phyloP scores from a whole-genome alignment of 2,888 invertebrate species.

The Mythimna albipuncta region DNA sequence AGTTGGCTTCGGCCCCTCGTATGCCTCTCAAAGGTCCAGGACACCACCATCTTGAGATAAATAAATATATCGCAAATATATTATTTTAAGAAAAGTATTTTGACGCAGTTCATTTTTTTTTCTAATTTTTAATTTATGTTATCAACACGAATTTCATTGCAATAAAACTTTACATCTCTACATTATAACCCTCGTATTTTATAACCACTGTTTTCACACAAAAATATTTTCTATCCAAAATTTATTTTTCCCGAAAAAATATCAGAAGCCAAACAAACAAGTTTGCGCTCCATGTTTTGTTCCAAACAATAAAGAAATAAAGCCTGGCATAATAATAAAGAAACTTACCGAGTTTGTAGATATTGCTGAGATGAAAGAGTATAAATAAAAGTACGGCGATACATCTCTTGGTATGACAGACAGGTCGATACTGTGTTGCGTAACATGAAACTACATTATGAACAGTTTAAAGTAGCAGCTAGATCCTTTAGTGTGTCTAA shows the following conservation, averaged over 20 bases:
- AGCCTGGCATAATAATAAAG: conserved; percentile 67
- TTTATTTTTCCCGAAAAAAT: conserved; percentile 51
- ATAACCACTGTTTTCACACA: conserved; percentile 27
- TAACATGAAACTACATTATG: conserved; percentile 33
- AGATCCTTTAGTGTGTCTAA: conserved; percentile 33
- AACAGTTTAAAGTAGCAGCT: conserved; percentile 22
- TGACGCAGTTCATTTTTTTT: not conserved
- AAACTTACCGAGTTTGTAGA: conserved; percentile 68
- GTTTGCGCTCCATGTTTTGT: conserved; percentile 60
- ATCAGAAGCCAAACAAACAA: conserved; percentile 63
- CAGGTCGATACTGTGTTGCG: conserved; percentile 54
- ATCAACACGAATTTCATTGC: conserved; percentile 2
- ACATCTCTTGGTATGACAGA: conserved; percentile 47
- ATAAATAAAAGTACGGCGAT: conserved; percentile 63
- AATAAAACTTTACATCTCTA: not conserved
- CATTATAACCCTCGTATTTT: conserved; percentile 16
- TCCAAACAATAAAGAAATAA: conserved; percentile 67
- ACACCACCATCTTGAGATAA: too few relatives aligned
- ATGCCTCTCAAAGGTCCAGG: too few relatives aligned
- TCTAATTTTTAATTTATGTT: not conserved
- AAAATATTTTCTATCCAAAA: conserved; percentile 45
- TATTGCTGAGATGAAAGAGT: conserved; percentile 65
- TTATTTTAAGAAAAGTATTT: too few relatives aligned
- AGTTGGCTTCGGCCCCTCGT: too few relatives aligned
- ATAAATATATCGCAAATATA: too few relatives aligned